Conservation (phyloP, 2,797 vertebrate species). For the Echeneis naucrates region DNA sequence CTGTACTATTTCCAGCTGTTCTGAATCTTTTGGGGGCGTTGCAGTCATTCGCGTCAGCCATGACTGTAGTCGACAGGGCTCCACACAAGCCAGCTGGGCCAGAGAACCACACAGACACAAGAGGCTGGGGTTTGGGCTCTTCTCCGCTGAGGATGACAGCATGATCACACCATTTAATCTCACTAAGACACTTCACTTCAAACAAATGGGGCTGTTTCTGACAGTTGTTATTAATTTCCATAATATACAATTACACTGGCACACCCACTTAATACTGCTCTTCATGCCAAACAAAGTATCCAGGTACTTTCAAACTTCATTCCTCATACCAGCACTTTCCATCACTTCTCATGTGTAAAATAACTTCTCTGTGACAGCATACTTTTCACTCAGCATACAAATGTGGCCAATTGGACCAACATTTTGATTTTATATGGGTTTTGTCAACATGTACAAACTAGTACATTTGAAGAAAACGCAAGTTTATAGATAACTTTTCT, state of each 20-base stretch:
- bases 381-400: background rate
- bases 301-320: background rate
- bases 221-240: background rate
- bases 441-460: background rate
- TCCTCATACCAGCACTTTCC: background rate
- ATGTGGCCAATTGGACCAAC: background rate
- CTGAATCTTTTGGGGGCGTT: conserved; percentile 94
- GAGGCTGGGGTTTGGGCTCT: conserved; percentile 96
- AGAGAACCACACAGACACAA: conserved; percentile 94
- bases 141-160: conserved; percentile 88
- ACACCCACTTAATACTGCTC: background rate
- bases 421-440: background rate
- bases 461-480: background rate
- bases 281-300: background rate
- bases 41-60: conserved; percentile 97
- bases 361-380: background rate
- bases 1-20: conserved; percentile 94
- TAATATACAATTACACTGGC: background rate
- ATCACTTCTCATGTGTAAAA: too few species aligned
- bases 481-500: background rate
- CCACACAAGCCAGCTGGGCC: conserved; percentile 97
- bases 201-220: background rate
- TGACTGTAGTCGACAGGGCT: conserved; percentile 91
- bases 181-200: background rate
- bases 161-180: conserved; percentile 8